Evolutionary conservation across 2,888 invertebrate genomes (phyloP).

Genomic region (Cryptocheilus praepositus): DNA sequence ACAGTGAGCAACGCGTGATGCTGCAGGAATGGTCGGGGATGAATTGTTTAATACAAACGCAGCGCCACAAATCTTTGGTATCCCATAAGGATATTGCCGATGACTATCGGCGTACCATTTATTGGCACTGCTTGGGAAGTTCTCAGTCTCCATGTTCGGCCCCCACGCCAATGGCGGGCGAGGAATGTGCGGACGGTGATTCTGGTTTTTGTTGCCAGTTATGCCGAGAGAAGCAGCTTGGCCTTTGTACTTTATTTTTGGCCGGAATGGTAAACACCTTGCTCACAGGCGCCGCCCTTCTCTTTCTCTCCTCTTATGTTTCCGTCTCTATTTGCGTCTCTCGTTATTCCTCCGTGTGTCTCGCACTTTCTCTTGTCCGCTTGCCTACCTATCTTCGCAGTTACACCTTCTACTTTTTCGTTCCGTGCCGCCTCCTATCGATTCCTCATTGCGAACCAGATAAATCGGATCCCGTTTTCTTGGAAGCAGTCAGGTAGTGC

Average conservation of each 20-base stretch:
- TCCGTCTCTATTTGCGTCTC: conserved; percentile 18
- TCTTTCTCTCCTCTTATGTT: conserved; percentile 38
- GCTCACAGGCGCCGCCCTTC: conserved; percentile 71
- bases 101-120: background rate
- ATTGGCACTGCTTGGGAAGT: conserved; percentile 3
- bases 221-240: conserved; percentile 52
- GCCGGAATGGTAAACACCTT: conserved; percentile 73
- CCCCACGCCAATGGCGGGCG: conserved; percentile 56
- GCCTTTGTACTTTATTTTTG: conserved; percentile 69
- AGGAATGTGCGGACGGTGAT: conserved; percentile 64
- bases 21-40: too few species aligned
- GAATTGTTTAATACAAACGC: background rate
- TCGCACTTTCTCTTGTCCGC: conserved; percentile 29
- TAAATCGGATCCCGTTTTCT: conserved; percentile 69
- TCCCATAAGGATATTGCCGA: background rate
- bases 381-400: background rate
- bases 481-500: conserved; percentile 48
- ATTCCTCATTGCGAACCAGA: conserved; percentile 63
- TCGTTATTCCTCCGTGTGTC: conserved; percentile 24
- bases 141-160: conserved; percentile 24
- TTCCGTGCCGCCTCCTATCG: conserved; percentile 52
- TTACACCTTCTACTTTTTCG: conserved; percentile 20
- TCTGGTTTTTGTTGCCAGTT: conserved; percentile 67
- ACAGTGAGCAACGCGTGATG: too few species aligned
- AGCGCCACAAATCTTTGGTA: too few species aligned